Evolutionary conservation across 2,797 vertebrate genomes (phyloP).

Genomic region (Enteromius radiatus): DNA sequence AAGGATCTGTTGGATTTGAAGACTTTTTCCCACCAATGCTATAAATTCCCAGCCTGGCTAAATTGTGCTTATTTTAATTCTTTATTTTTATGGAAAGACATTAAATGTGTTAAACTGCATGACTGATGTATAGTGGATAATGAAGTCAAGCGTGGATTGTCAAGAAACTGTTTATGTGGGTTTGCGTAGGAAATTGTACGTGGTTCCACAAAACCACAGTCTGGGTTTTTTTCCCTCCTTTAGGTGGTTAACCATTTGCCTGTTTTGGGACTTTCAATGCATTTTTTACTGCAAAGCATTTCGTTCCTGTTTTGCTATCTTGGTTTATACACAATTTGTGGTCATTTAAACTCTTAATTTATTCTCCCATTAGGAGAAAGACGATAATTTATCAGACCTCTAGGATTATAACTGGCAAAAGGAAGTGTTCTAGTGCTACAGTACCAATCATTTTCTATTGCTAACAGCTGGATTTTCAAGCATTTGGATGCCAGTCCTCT

Average conservation of each 20-base stretch:
- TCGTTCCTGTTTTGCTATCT: slow-evolving; percentile 43
- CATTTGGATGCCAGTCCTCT: slow-evolving; percentile 47
- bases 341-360: slow-evolving; percentile 61
- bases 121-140: slow-evolving; percentile 31
- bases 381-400: slow-evolving; percentile 64
- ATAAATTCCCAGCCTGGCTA: slow-evolving; percentile 5
- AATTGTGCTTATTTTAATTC: slow-evolving; percentile 36
- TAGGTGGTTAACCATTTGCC: slow-evolving; percentile 35
- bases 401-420: slow-evolving; percentile 60
- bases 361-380: slow-evolving; percentile 63
- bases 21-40: slow-evolving; percentile 7
- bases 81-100: slow-evolving; percentile 7
- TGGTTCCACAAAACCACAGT: slow-evolving; percentile 21
- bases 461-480: slow-evolving; percentile 69
- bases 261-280: neutral
- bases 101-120: slow-evolving; percentile 20
- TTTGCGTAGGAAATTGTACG: slow-evolving; percentile 24
- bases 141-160: slow-evolving; percentile 40
- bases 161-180: slow-evolving; percentile 31
- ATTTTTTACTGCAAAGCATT: slow-evolving; percentile 41
- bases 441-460: slow-evolving; percentile 63
- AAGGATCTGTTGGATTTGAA: neutral
- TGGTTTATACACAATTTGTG: slow-evolving; percentile 48
- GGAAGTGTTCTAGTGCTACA: slow-evolving; percentile 59
- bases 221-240: neutral